Base-by-base conservation (phyloP, 2,113 vertebrate genomes). In the Dasypus novemcinctus region DNA sequence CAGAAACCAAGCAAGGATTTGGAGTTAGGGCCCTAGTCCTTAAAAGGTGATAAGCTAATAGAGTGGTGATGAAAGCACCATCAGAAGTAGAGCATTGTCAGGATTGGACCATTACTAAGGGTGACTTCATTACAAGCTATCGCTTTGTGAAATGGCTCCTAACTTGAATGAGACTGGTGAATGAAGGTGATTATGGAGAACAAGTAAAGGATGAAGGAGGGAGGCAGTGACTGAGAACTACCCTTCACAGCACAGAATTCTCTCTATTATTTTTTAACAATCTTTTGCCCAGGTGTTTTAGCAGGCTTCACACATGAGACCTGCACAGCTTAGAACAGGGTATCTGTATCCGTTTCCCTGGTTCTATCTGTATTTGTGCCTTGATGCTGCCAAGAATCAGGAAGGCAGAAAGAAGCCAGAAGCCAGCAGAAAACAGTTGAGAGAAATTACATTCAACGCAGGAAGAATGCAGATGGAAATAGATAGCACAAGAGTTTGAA, bases 51-150 rank as follows among this genome's bases (percentile, higher is more conserved):
- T 15, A 17, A n/a, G 27, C 27, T 9, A 23, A 5, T 38, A 41
- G n/a, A 38, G 23, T 41, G 36, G 41, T 11, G 38, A 72, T 72
- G 36, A 72, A 72, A 72, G 2, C 49, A 25, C 4, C 13, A 0
- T 17, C 52, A 8, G 25, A 38, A 5, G 3, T 0, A 36, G 27
- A n/a, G 7, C 21, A 0, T 2, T 2, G 0, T 4, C 57, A 52
- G 18, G 63, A 15, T 2, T 0, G 59, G 68, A 7, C 41, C 52
- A 9, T 15, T 4, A 23, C 10, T 17, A 6, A 54, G 4, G 17
- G 7, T 29, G 31, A 2, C 20, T 4, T 4, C 3, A n/a, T 41
- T 15, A 29, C 27, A 23, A 7, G 54, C 14, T 1, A 4, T 7
- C 4, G 20, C 9, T n/a, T n/a, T 54, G 59, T 61, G 1, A 7